A percentile compares a stretch with the other conserved stretches of the same genome.
phyloP scores from a whole-genome alignment of 1,140 invertebrate genomes.

The Anastatus disparis region DNA sequence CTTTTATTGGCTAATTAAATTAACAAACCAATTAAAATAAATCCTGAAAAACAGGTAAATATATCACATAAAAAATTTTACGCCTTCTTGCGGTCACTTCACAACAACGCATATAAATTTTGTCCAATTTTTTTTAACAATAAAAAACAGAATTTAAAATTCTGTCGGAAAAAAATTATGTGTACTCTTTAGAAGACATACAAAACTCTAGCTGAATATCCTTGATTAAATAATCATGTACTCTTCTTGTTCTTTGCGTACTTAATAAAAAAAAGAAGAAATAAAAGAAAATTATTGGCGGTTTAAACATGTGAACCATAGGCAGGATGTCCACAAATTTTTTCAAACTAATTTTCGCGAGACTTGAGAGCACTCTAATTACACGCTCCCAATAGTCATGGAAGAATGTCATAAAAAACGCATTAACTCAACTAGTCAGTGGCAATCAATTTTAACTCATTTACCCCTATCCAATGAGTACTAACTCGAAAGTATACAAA shows the following conservation, averaged over 20 bases:
- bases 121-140: conserved; percentile 13
- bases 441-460: conserved; percentile 31
- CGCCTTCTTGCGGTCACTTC: background rate
- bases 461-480: conserved; percentile 30
- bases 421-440: conserved; percentile 28
- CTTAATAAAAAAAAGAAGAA: conserved; percentile 16
- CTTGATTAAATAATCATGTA: conserved; percentile 20
- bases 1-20: conserved; percentile 21
- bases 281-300: too few relatives aligned
- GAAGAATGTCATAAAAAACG: conserved; percentile 24
- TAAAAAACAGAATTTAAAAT: conserved; percentile 17
- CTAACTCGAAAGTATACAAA: conserved; percentile 35
- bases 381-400: conserved; percentile 10
- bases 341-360: background rate
- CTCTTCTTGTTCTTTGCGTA: background rate
- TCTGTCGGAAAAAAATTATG: conserved; percentile 1
- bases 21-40: conserved; percentile 44
- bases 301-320: conserved; percentile 18
- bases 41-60: conserved; percentile 40
- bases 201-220: conserved; percentile 6
- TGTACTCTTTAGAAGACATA: background rate
- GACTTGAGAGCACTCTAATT: background rate
- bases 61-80: conserved; percentile 25
- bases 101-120: conserved; percentile 23
- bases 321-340: conserved; percentile 4